Base-by-base conservation (phyloP, 2,113 vertebrate genomes). In the Tamias sibiricus region DNA sequence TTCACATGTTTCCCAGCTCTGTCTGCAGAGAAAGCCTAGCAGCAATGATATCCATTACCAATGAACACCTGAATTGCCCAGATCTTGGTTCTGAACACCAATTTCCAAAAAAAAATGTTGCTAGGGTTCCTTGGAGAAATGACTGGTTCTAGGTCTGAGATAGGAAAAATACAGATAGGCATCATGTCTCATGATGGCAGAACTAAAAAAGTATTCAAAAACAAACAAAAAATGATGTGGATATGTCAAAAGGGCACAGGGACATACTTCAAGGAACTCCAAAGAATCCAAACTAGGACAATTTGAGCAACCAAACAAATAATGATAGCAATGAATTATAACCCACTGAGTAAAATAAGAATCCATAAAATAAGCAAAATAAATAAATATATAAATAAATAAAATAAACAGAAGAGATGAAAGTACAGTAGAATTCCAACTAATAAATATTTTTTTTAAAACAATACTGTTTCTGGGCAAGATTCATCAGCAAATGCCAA, bases 301-400 rank as follows among this genome's bases (percentile, higher is more conserved):
- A 44, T 24, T 44, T 76, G 44, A 94, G 37, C 75, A 80, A 69
- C 32, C 69, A 95, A 85, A 86, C 54, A 69, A 93, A 77, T 87
- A 87, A 54, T 86, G 49, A 4, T 71, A 62, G 40, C 64, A 42
- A 77, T 87, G 22, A 19, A 57, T 92, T n/a, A 49, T 74, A 75
- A 95, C 28, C 22, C 32, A 32, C 13, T 49, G 24, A 92, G n/a
- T 54, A 87, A 94, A 89, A 28, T 66, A 87, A 87, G 52, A 96
- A 92, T 71, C 20, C 16, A 86, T 10, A 20, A 66, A 59, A 54
- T 16, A 44, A 89, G 12, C 1, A 19, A 62, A 62, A 62, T 62
- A 62, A 62, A 42, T 22, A 68, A 68, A 35, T 59, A 90, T 42
- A 4, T 6, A 37, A 42, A 35, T 40, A 89, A 26, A 11, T 24